Percentiles rank a stretch among this genome's conserved stretches.
These are phyloP conservation scores for Peromyscus attwateri DNA, from an alignment of 2,797 vertebrate genomes.

Conservation along the genomic window DNA sequence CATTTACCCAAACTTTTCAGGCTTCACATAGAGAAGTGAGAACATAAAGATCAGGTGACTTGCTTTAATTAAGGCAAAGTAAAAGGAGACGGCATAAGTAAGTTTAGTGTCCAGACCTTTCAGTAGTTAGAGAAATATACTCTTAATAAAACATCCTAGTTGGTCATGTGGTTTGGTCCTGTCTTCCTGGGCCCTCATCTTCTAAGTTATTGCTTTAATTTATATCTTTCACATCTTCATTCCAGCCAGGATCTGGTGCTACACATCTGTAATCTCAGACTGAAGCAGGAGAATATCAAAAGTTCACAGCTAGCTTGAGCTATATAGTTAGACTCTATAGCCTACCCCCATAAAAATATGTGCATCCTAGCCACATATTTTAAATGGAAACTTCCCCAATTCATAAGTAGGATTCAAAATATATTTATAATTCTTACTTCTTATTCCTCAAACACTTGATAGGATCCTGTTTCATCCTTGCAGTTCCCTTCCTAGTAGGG, in stretches of 20 bases:
- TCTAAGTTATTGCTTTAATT: conserved; percentile 17
- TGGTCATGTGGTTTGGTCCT: neutral
- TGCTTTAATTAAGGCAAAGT: neutral
- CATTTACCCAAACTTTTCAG: neutral
- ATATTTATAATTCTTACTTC: neutral
- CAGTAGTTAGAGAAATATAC: neutral
- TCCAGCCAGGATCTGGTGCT: neutral
- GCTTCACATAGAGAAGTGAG: neutral
- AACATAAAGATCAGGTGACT: neutral
- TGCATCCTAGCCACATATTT: neutral
- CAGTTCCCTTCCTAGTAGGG: neutral
- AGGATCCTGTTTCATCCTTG: neutral
- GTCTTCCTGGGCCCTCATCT: neutral
- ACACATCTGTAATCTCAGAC: neutral
- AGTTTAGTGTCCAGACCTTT: conserved; percentile 14
- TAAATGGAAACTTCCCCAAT: conserved; percentile 35
- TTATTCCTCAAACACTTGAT: conserved; percentile 30
- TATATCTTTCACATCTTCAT: conserved; percentile 23
- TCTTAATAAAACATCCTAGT: neutral
- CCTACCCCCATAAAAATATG: neutral
- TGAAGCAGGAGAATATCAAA: neutral
- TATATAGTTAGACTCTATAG: too few relatives aligned
- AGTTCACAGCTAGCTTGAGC: neutral
- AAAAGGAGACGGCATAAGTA: neutral
- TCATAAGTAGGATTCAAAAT: neutral